Percentiles rank a stretch among this genome's conserved stretches.
Evolutionary conservation across 2,888 invertebrate species (phyloP).

Genomic region (Rotaria sp.): DNA sequence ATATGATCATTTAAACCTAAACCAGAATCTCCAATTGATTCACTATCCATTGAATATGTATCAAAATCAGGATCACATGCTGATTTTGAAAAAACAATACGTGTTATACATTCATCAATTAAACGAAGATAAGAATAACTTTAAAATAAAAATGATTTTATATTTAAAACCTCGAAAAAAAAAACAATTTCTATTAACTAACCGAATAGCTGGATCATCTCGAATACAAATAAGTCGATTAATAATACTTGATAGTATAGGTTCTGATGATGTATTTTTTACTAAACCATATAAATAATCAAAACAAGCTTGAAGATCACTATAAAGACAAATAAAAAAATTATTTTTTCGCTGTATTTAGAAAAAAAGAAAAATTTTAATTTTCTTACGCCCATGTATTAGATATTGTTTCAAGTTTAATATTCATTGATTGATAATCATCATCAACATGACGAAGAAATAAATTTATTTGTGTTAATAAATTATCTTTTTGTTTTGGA

Average conservation of each 20-base stretch:
- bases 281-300: slow-evolving; percentile 24
- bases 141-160: neutral
- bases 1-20: neutral
- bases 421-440: slow-evolving; percentile 27
- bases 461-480: neutral
- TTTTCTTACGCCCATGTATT: neutral
- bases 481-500: slow-evolving; percentile 11
- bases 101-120: slow-evolving; percentile 29
- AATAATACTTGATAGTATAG: neutral
- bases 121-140: neutral
- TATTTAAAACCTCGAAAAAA: too few species aligned
- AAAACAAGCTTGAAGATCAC: slow-evolving; percentile 25
- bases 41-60: neutral
- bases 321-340: neutral
- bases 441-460: slow-evolving; percentile 3
- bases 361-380: neutral
- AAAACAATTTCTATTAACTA: too few species aligned
- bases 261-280: neutral
- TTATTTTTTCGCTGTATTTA: neutral
- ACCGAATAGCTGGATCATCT: slow-evolving; percentile 24
- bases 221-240: slow-evolving; percentile 20
- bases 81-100: slow-evolving; percentile 12
- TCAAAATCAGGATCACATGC: slow-evolving; percentile 27
- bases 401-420: slow-evolving; percentile 9
- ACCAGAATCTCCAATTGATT: neutral